These are phyloP conservation scores for Drosophila seguyi DNA, from an alignment of 1,140 invertebrate species.

Conservation along the genomic window DNA sequence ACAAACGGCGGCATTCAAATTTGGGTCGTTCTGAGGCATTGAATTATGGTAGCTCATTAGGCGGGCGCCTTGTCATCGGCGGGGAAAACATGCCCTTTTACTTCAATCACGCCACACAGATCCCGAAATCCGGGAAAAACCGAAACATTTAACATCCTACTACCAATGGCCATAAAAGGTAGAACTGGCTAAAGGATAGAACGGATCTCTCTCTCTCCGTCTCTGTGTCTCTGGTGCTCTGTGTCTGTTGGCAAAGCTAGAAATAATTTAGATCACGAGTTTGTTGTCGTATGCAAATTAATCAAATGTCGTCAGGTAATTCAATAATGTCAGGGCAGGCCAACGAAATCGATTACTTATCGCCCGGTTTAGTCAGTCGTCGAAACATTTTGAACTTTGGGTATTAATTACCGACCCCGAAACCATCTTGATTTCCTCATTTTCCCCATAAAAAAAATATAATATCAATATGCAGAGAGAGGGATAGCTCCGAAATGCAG, in stretches of 20 bases:
- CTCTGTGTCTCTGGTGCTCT: background rate
- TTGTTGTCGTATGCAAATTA: constrained; percentile 85
- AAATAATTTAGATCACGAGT: constrained; percentile 85
- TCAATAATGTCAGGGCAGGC: constrained; percentile 79
- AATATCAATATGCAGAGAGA: constrained; percentile 73
- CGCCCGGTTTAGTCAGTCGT: constrained; percentile 20
- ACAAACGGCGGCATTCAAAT: constrained; percentile 63
- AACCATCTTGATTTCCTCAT: constrained; percentile 49
- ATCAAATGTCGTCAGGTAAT: constrained; percentile 83
- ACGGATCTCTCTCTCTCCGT: constrained; percentile 5
- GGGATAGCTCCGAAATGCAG: constrained; percentile 29
- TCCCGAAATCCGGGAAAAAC: constrained; percentile 36
- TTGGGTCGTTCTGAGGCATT: constrained; percentile 63
- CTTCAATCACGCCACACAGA: constrained; percentile 70
- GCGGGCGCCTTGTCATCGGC: constrained; percentile 55
- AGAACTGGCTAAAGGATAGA: constrained; percentile 37
- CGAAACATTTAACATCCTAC: constrained; percentile 61
- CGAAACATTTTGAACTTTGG: constrained; percentile 49
- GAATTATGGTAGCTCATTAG: constrained; percentile 80
- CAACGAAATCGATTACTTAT: constrained; percentile 77
- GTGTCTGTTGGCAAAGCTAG: constrained; percentile 35
- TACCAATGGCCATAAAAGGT: constrained; percentile 76
- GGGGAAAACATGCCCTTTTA: constrained; percentile 68
- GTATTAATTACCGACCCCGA: constrained; percentile 70
- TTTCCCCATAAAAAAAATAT: constrained; percentile 57